Evolutionary conservation across 2,888 invertebrate species (phyloP), one percentile per base, ranked within the genome.

Genomic region (Rosalia funebris): DNA sequence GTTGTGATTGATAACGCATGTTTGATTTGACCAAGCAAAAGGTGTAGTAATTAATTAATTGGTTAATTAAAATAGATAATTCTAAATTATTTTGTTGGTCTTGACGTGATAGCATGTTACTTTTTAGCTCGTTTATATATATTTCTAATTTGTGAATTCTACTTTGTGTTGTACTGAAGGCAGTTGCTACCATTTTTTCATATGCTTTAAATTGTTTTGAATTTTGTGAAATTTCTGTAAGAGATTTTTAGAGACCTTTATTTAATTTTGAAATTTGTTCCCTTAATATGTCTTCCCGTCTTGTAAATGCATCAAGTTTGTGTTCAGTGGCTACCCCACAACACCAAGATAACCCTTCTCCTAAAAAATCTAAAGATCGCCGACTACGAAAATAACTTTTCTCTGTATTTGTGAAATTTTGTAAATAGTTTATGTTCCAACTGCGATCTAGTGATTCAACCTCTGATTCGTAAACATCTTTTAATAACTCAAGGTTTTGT

Each of bases 241-340:
- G 10, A 10, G 39, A 20, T 9, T 15, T 46, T 14, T 46, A 37
- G 11, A 56, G 3, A 14, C 46, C 56, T 12, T 47, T 37, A 11
- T 34, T 45, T n/a, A 56, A 39, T 37, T 15, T 46, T 7, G 11
- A 10, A 16, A 56, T 12, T 39, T 37, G 46, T 20, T 2, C 7
- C 10, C 42, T 53, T 25, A 58, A 20, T 32, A 25, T 41, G 2
- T 45, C 4, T 42, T 60, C 60, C 4, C 25, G 15, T 11, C 10
- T 32, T 34, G 44, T 19, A 2, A 60, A 3, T 20, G 44, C 9
- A 17, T 62, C 58, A 25, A 62, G 32, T 31, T 57, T 55, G 15
- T 45, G 31, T 46, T 55, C 45, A 16, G 61, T 62, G 1, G 52
- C 60, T 11, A 64, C 54, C 11, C 64, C 61, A 37, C 63, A 63